Evolutionary conservation across 2,888 invertebrate species (phyloP).

Genomic region (Aromia moschata): DNA sequence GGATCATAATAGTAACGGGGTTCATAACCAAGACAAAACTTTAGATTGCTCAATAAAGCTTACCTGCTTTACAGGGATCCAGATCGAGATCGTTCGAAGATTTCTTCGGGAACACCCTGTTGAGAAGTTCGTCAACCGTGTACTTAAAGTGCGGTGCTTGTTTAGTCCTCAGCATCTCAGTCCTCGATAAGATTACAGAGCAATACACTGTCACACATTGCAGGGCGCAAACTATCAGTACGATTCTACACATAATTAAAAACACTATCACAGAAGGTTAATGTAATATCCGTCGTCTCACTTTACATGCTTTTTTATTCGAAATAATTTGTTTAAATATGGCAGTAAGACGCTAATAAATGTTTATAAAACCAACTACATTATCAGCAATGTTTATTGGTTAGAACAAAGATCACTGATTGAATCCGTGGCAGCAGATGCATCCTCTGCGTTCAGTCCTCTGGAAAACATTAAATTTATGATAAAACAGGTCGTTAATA

Average conservation of each 20-base stretch:
- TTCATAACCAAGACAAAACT: background rate
- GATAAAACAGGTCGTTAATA: constrained; percentile 38
- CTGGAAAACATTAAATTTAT: constrained; percentile 29
- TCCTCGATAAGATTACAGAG: constrained; percentile 28
- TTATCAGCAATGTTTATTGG: constrained; percentile 45
- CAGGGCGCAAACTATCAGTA: constrained; percentile 30
- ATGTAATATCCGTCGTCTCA: constrained; percentile 18
- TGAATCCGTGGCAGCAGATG: constrained; percentile 42
- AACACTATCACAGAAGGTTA: constrained; percentile 36
- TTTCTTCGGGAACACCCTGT: constrained; percentile 71
- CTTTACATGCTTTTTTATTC: constrained; percentile 33
- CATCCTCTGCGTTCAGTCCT: constrained; percentile 36
- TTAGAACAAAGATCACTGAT: constrained; percentile 49
- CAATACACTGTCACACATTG: constrained; percentile 32
- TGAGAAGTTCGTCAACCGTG: constrained; percentile 75
- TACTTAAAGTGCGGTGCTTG: constrained; percentile 50
- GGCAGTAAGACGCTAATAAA: constrained; percentile 22
- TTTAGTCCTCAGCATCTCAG: constrained; percentile 24
- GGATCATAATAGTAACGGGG: background rate
- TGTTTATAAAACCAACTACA: constrained; percentile 42
- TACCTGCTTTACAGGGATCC: constrained; percentile 90
- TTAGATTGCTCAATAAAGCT: constrained; percentile 44
- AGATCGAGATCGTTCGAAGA: constrained; percentile 80
- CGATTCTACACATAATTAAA: constrained; percentile 33
- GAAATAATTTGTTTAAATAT: constrained; percentile 21